phyloP scores from a whole-genome alignment of 2,888 invertebrate genomes.

The Arctia plantaginis region DNA sequence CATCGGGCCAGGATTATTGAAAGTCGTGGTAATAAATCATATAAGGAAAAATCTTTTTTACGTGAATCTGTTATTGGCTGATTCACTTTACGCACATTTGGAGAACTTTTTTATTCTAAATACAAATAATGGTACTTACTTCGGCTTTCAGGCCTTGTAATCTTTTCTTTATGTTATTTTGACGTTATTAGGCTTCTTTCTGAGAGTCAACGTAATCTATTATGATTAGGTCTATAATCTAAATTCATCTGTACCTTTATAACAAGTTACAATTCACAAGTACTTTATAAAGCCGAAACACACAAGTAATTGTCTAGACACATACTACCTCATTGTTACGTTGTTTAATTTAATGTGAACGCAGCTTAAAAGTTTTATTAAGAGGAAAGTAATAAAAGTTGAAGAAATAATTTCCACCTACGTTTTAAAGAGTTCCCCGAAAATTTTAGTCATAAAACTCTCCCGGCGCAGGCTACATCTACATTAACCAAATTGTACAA shows the following conservation, averaged over 20 bases:
- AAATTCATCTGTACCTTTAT: conserved; percentile 30
- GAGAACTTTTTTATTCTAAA: conserved; percentile 12
- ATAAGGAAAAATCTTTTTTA: conserved; percentile 52
- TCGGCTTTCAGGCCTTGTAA: conserved; percentile 19
- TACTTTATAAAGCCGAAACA: conserved; percentile 41
- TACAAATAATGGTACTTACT: conserved; percentile 30
- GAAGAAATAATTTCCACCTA: conserved; percentile 71
- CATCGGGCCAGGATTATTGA: conserved; percentile 54
- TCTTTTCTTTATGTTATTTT: conserved; percentile 26
- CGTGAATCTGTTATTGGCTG: conserved; percentile 35
- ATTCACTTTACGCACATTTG: conserved; percentile 22
- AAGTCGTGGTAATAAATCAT: conserved; percentile 59
- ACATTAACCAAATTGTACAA: conserved; percentile 81
- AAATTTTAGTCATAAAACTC: conserved; percentile 73
- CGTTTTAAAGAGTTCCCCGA: conserved; percentile 64
- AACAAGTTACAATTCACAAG: conserved; percentile 40
- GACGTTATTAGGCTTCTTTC: conserved; percentile 12
- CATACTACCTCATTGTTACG: conserved; percentile 32
- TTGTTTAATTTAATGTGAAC: conserved; percentile 50
- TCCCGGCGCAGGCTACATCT: conserved; percentile 57
- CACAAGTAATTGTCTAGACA: conserved; percentile 37
- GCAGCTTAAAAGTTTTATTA: conserved; percentile 57
- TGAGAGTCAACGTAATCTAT: conserved; percentile 34
- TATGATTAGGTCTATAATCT: conserved; percentile 43
- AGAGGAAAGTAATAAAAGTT: conserved; percentile 65